These are phyloP conservation scores for Phrynocephalus guinanensis DNA, from an alignment of 2,797 vertebrate species.

Conservation along the genomic window DNA sequence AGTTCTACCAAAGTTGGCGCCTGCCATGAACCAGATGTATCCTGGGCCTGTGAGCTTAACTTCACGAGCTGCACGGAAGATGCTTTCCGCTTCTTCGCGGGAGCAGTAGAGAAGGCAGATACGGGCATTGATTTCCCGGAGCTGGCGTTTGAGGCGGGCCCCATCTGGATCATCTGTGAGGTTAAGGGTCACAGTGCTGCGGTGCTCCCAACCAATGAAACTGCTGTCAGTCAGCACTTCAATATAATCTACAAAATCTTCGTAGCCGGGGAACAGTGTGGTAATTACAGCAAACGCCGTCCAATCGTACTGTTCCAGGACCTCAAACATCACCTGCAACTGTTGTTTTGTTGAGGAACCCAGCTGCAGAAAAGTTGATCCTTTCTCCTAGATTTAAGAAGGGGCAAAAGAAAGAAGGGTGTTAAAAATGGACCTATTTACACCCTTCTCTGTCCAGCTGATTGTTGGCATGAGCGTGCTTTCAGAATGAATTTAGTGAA, in stretches of 20 bases:
- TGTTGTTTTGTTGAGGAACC: constrained; percentile 94
- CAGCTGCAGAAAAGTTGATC: constrained; percentile 95
- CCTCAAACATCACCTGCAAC: constrained; percentile 94
- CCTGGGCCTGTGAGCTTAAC: constrained; percentile 91
- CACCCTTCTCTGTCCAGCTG: background rate
- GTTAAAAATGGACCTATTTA: background rate
- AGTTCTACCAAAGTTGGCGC: constrained; percentile 87
- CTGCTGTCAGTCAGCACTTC: constrained; percentile 94
- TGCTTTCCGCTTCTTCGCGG: constrained; percentile 90
- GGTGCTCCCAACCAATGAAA: constrained; percentile 96
- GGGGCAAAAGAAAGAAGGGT: background rate
- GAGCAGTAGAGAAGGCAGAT: constrained; percentile 95
- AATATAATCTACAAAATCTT: constrained; percentile 92
- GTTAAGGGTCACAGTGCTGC: constrained; percentile 92
- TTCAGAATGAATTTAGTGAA: background rate
- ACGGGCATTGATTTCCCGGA: constrained; percentile 92
- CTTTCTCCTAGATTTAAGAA: constrained; percentile 84
- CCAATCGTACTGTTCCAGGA: constrained; percentile 97
- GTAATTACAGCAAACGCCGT: constrained; percentile 92
- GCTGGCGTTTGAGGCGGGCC: constrained; percentile 84
- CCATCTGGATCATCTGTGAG: constrained; percentile 86
- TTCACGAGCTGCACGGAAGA: constrained; percentile 89
- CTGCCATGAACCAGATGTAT: constrained; percentile 95
- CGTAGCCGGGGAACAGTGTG: constrained; percentile 92
- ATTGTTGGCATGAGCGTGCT: background rate